These are phyloP conservation scores for Gerris lacustris DNA, from an alignment of 2,888 invertebrate species.

Conservation along the genomic window DNA sequence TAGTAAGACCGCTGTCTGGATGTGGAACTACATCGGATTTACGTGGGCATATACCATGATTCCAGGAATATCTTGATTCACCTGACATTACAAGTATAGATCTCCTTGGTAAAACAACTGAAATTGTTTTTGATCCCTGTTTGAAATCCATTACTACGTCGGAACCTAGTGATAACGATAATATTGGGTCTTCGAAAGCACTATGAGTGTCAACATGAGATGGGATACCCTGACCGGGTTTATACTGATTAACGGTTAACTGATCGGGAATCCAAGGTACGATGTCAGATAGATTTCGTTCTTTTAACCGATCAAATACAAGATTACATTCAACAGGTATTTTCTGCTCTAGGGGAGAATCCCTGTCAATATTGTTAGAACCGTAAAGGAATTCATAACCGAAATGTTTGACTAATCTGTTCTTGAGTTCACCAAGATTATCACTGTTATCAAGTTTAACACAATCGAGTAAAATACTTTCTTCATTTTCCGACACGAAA, in stretches of 20 bases:
- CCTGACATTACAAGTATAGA: conserved; percentile 70
- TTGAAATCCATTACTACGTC: conserved; percentile 82
- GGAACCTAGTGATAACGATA: conserved; percentile 74
- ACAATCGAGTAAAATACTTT: conserved; percentile 40
- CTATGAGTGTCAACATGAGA: conserved; percentile 91
- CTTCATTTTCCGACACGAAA: conserved; percentile 60
- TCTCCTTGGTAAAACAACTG: conserved; percentile 53
- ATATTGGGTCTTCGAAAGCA: conserved; percentile 76
- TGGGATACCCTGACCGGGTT: conserved; percentile 85
- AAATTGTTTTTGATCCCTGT: conserved; percentile 43
- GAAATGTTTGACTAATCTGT: conserved; percentile 77
- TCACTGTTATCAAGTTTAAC: conserved; percentile 2
- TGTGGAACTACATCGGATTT: conserved; percentile 60
- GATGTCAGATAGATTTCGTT: conserved; percentile 32
- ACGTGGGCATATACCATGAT: conserved; percentile 75
- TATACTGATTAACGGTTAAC: conserved; percentile 71
- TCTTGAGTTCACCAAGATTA: conserved; percentile 47
- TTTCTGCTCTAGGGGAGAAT: conserved; percentile 48
- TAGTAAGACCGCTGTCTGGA: conserved; percentile 43
- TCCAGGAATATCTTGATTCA: conserved; percentile 69
- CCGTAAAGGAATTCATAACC: conserved; percentile 86
- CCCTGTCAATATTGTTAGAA: conserved; percentile 68
- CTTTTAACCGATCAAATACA: conserved; percentile 48
- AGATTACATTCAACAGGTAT: conserved; percentile 60
- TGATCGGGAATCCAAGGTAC: conserved; percentile 52